These are phyloP conservation scores for Mustela nigripes DNA, from an alignment of 2,113 vertebrate genomes.

Conservation along the genomic window DNA sequence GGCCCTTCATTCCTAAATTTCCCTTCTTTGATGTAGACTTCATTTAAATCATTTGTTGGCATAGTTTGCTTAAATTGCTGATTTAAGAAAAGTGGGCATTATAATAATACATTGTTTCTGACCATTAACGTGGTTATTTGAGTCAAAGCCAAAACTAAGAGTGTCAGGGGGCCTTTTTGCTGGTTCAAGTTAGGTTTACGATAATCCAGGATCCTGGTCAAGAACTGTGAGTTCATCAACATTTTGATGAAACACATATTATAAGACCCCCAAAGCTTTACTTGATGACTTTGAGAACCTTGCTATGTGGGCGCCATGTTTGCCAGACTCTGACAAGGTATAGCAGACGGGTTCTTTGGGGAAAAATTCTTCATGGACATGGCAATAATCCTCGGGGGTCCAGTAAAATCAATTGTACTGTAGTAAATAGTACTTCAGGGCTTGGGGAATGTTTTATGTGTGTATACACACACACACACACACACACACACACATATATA, in stretches of 20 bases:
- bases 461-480: too few relatives aligned
- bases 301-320: neutral
- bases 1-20: conserved; percentile 49
- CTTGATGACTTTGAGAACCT: neutral
- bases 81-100: conserved; percentile 60
- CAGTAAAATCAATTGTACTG: neutral
- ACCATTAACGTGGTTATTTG: conserved; percentile 72
- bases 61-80: conserved; percentile 52
- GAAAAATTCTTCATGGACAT: neutral
- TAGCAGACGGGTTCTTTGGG: neutral
- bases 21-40: conserved; percentile 68
- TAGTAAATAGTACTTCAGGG: neutral
- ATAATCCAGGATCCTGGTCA: neutral
- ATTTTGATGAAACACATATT: conserved; percentile 47
- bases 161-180: conserved; percentile 61
- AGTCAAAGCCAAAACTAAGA: conserved; percentile 76
- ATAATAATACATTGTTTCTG: conserved; percentile 73
- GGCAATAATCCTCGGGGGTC: neutral
- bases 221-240: conserved; percentile 62
- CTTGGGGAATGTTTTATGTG: neutral
- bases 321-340: conserved; percentile 6
- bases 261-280: conserved; percentile 8
- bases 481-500: neutral
- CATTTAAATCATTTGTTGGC: conserved; percentile 71
- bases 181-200: conserved; percentile 65